Percentiles rank a stretch among this genome's conserved stretches.
These are phyloP conservation scores for Odontomachus brunneus DNA, from an alignment of 1,140 invertebrate species.

Conservation along the genomic window DNA sequence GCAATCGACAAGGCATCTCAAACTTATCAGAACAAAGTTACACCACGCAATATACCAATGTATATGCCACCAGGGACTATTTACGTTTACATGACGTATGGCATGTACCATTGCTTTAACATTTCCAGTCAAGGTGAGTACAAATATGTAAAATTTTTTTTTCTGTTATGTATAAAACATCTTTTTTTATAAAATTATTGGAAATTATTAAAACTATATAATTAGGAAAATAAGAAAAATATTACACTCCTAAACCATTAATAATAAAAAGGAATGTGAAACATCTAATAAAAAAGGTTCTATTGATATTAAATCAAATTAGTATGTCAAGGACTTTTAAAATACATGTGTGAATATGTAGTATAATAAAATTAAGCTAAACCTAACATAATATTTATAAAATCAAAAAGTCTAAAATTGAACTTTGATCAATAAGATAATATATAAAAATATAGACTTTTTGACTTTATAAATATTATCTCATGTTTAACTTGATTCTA, in stretches of 20 bases:
- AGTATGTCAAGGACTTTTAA: no score
- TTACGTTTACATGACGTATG: slow-evolving; percentile 93
- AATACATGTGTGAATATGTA: no score
- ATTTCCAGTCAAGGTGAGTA: slow-evolving; percentile 90
- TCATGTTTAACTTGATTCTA: no score
- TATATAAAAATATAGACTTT: no score
- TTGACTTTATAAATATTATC: no score
- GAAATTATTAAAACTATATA: not conserved
- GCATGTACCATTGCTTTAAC: slow-evolving; percentile 94
- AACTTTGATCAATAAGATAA: no score
- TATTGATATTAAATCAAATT: no score
- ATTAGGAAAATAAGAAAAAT: not conserved
- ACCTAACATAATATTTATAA: no score
- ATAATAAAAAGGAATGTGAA: not conserved
- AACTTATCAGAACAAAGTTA: slow-evolving; percentile 89
- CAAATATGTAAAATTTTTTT: not conserved
- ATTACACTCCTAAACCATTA: not conserved
- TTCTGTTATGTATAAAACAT: not conserved
- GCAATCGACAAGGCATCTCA: slow-evolving; percentile 90
- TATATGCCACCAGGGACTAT: slow-evolving; percentile 93
- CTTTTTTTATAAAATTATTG: not conserved
- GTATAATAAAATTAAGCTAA: no score
- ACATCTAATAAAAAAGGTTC: no score
- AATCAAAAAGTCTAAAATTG: no score
- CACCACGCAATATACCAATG: slow-evolving; percentile 90